Evolutionary conservation across 2,888 invertebrate species (phyloP).

Genomic region (Cephus rjabovi): DNA sequence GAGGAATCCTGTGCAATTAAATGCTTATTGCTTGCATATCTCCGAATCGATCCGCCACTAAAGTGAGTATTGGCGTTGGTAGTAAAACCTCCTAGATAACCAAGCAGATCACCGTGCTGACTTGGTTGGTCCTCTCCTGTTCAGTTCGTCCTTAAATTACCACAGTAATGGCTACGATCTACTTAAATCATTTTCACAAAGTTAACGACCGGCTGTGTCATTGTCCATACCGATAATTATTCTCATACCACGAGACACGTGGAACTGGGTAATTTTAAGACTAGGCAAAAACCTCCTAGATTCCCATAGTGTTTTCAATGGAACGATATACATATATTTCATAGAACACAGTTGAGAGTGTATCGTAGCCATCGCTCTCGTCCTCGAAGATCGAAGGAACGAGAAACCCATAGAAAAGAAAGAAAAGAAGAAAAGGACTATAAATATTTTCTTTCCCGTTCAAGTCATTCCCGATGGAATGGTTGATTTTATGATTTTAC

Average conservation of each 20-base stretch:
- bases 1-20: constrained; percentile 67
- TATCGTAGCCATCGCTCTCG: constrained; percentile 31
- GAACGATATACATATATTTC: not conserved
- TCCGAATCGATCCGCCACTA: constrained; percentile 65
- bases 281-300: not conserved
- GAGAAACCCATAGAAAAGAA: constrained; percentile 31
- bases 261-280: not conserved
- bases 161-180: not conserved
- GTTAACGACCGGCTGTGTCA: not conserved
- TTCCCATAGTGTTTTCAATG: not conserved
- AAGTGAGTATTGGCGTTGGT: constrained; percentile 62
- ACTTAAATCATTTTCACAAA: not conserved
- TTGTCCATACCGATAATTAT: not conserved
- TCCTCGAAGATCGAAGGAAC: constrained; percentile 15
- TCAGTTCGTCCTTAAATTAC: not conserved
- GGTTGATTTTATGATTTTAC: constrained; percentile 65
- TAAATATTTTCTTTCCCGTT: constrained; percentile 47
- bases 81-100: constrained; percentile 63
- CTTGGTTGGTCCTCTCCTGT: not conserved
- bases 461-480: constrained; percentile 40
- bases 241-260: not conserved
- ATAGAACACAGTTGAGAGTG: not conserved
- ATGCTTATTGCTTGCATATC: constrained; percentile 66
- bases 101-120: constrained; percentile 30
- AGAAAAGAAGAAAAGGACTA: constrained; percentile 38